Conservation (phyloP, 2,113 vertebrate species). For the Geothlypis trichas region DNA sequence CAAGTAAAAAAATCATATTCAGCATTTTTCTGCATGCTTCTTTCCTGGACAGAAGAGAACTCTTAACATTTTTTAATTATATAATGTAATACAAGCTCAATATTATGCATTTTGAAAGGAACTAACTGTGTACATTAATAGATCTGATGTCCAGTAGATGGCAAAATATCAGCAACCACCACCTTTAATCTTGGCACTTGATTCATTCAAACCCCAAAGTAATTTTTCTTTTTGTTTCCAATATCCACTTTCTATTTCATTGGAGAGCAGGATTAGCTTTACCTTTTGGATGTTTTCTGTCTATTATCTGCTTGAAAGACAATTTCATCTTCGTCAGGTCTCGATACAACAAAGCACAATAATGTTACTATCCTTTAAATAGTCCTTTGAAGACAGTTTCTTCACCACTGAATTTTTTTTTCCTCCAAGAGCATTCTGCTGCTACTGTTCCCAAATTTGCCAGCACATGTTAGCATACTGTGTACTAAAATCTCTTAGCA, state of each 20-base stretch:
- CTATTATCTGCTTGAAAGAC: not conserved
- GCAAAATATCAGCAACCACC: slow-evolving; percentile 23
- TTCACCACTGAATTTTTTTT: slow-evolving; percentile 44
- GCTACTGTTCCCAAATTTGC: slow-evolving; percentile 59
- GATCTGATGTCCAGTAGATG: slow-evolving; percentile 31
- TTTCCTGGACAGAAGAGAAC: not conserved
- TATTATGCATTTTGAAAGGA: not conserved
- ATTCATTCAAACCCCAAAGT: not conserved
- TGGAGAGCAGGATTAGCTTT: not conserved
- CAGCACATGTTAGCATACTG: slow-evolving; percentile 58
- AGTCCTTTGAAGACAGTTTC: slow-evolving; percentile 62
- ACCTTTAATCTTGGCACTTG: not conserved
- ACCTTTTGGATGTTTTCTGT: slow-evolving; percentile 44
- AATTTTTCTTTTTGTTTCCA: not conserved
- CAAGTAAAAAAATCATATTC: not conserved
- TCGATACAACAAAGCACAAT: slow-evolving; percentile 13
- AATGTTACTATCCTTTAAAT: slow-evolving; percentile 52
- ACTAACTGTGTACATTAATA: not conserved
- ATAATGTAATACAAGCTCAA: not conserved
- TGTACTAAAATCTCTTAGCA: slow-evolving; percentile 72
- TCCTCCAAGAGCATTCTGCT: slow-evolving; percentile 36
- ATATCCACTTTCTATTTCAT: not conserved
- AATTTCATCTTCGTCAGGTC: slow-evolving; percentile 47
- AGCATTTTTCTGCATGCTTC: slow-evolving; percentile 1
- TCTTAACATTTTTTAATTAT: not conserved